Percentiles rank a stretch among this genome's conserved stretches.
phyloP scores from a whole-genome alignment of 2,797 vertebrate genomes.

The Pseudochaenichthys georgianus region DNA sequence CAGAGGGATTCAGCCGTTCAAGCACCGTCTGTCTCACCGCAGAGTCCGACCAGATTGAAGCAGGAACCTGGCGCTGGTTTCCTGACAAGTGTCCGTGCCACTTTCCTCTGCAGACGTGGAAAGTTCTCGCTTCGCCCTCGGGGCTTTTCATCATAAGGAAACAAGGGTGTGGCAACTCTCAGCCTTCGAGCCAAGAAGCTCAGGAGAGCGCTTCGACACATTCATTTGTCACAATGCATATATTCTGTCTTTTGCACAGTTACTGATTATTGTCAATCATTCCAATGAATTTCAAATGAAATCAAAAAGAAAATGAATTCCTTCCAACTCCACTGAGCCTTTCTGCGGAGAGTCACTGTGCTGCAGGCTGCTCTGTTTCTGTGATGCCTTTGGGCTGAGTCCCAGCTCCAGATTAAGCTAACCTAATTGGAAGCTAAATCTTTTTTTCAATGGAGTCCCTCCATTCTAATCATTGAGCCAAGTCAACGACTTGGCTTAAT shows the following conservation, averaged over 20 bases:
- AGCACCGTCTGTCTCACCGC: constrained; percentile 70
- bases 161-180: constrained; percentile 71
- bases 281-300: constrained; percentile 59
- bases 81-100: constrained; percentile 77
- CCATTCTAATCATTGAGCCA: constrained; percentile 53
- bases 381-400: constrained; percentile 54
- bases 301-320: constrained; percentile 54
- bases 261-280: constrained; percentile 64
- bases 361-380: constrained; percentile 45
- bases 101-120: constrained; percentile 79
- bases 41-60: constrained; percentile 66
- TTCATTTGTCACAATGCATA: constrained; percentile 63
- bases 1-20: constrained; percentile 61
- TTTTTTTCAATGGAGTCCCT: constrained; percentile 60
- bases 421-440: constrained; percentile 63
- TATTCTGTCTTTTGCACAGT: constrained; percentile 54
- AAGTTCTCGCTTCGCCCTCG: constrained; percentile 57
- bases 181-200: constrained; percentile 62
- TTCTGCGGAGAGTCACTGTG: constrained; percentile 31
- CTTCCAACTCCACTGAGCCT: constrained; percentile 35
- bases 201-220: constrained; percentile 61
- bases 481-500: constrained; percentile 62
- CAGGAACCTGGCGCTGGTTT: constrained; percentile 66
- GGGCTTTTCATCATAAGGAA: constrained; percentile 72
- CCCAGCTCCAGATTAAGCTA: constrained; percentile 68